Evolutionary conservation across 2,888 invertebrate genomes (phyloP), one percentile per base, ranked within the genome.

Genomic region (Corythucha ciliata): DNA sequence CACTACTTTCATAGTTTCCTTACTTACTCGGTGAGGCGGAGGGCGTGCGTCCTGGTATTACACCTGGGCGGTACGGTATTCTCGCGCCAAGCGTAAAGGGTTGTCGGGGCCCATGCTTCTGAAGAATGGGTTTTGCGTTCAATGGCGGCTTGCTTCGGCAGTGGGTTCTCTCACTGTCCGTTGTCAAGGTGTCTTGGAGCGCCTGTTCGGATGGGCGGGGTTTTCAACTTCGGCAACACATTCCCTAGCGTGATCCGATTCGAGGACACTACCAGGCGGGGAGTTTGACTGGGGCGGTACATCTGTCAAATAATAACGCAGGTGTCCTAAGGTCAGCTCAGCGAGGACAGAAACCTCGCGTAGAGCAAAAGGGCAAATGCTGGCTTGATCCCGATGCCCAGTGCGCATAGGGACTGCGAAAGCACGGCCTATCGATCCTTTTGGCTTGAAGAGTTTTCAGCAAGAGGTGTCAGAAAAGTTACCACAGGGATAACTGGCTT

Each of bases 401-500:
- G 75, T 75, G 74, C 68, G 71, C 72, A 76, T 73, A 74, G 69
- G 36, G 62, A 46, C 54, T 51, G 74, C 72, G 74, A 77, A 77
- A 77, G 75, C 74, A 71, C 67, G 76, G 76, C 76, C 75, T 76
- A 76, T 76, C 75, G 76, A 78, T 77, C 74, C 75, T 77, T 74
- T 76, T 70, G 72, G 64, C 66, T 66, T 70, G 65, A 60, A 59
- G 62, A 61, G 71, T 71, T 72, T 73, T 69, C 69, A 75, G 74
- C 74, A 71, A 76, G 76, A 78, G 75, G 76, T 80, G 77, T 72
- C 76, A 77, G 76, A 77, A 78, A 78, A 78, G 77, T 78, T 78
- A 76, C 77, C 76, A 77, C 75, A 76, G 77, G 77, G 76, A 77
- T 77, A 77, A 75, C 75, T 77, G 75, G 73, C 73, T 76, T 75